Percentiles rank a stretch among this genome's conserved stretches.
These are phyloP conservation scores for Lepidocyrtinus sp. DNA, from an alignment of 2,888 invertebrate species.

Conservation along the genomic window DNA sequence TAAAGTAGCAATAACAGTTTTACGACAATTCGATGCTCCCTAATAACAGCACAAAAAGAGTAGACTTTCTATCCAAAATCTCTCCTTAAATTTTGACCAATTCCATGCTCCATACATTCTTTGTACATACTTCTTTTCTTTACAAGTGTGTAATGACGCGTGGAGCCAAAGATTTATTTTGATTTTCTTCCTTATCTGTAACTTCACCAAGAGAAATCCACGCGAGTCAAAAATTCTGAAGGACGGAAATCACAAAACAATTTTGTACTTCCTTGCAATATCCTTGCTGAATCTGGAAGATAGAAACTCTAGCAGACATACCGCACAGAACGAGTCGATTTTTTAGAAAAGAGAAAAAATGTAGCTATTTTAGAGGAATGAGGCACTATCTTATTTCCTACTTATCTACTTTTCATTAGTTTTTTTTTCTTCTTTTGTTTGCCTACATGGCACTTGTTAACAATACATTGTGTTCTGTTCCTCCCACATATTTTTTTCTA, in stretches of 20 bases:
- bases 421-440: not conserved
- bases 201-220: slow-evolving; percentile 16
- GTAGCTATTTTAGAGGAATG: not conserved
- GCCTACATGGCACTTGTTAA: not conserved
- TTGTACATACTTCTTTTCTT: slow-evolving; percentile 7
- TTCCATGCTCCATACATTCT: not conserved
- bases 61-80: not conserved
- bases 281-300: too few relatives aligned
- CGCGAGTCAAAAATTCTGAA: not conserved
- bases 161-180: slow-evolving; percentile 44
- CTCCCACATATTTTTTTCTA: not conserved
- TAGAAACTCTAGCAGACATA: too few relatives aligned
- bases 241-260: not conserved
- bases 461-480: slow-evolving; percentile 9
- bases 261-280: slow-evolving; percentile 6
- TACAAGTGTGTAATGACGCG: slow-evolving; percentile 58
- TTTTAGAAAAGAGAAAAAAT: not conserved
- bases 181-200: slow-evolving; percentile 61
- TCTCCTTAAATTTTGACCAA: not conserved
- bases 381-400: slow-evolving; percentile 8
- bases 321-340: not conserved
- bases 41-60: not conserved
- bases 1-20: slow-evolving; percentile 18
- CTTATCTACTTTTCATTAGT: slow-evolving; percentile 15
- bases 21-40: not conserved